phyloP scores from a whole-genome alignment of 2,888 invertebrate genomes.

The Mesoligia furuncula region DNA sequence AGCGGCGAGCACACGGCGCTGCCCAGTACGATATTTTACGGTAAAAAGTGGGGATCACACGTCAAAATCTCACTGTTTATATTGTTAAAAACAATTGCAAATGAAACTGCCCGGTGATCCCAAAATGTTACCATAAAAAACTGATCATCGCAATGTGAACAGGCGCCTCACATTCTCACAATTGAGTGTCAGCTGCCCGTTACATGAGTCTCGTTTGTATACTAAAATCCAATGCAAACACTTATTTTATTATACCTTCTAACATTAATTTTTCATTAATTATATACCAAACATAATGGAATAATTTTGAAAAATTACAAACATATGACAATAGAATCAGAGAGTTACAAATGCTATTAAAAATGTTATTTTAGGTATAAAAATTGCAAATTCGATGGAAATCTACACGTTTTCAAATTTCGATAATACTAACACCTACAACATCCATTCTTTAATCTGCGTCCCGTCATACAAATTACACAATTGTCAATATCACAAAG shows the following conservation, averaged over 20 bases:
- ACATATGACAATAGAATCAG: constrained; percentile 51
- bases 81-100: constrained; percentile 1
- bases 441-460: constrained; percentile 32
- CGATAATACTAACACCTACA: constrained; percentile 28
- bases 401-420: constrained; percentile 34
- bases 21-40: neutral
- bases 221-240: constrained; percentile 23
- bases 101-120: neutral
- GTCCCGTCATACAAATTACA: constrained; percentile 20
- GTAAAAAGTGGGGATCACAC: neutral
- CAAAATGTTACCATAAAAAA: neutral
- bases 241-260: constrained; percentile 51
- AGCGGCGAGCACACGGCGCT: neutral
- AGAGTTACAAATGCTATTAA: constrained; percentile 52
- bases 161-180: neutral
- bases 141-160: neutral
- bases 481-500: constrained; percentile 31
- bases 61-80: neutral
- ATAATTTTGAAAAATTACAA: constrained; percentile 50
- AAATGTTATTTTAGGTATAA: constrained; percentile 35
- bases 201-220: constrained; percentile 15
- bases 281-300: constrained; percentile 49
- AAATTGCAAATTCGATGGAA: constrained; percentile 37
- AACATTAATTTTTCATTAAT: constrained; percentile 45
- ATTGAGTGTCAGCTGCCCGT: neutral